Evolutionary conservation across 2,888 invertebrate genomes (phyloP).

Genomic region (Amblyjoppa fuscipennis): DNA sequence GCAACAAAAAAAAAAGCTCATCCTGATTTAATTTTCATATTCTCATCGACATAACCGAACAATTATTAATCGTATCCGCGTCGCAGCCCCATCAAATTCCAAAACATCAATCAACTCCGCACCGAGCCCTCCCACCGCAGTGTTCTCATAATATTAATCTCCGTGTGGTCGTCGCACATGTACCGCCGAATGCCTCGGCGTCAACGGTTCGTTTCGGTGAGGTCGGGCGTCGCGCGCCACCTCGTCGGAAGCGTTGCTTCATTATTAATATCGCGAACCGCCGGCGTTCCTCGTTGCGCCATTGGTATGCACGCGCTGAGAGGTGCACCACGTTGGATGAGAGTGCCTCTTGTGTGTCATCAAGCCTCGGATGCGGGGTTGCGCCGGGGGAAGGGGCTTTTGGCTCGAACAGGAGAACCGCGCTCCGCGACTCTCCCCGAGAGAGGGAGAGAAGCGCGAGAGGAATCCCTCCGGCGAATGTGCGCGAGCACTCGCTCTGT

Average conservation of each 20-base stretch:
- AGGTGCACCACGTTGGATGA: conserved; percentile 36
- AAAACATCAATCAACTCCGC: neutral
- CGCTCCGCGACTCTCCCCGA: neutral
- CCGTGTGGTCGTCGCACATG: neutral
- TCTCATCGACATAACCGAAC: neutral
- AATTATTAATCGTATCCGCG: neutral
- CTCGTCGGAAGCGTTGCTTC: conserved; percentile 50
- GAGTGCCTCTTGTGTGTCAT: conserved; percentile 63
- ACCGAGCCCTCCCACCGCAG: neutral
- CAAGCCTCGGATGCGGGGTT: conserved; percentile 51
- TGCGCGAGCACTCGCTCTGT: neutral
- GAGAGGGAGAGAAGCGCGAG: conserved; percentile 9
- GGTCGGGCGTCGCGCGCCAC: neutral
- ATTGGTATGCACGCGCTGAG: conserved; percentile 5
- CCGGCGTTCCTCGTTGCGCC: conserved; percentile 34
- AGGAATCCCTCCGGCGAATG: conserved; percentile 21
- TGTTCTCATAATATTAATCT: conserved; percentile 8
- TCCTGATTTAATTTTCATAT: neutral
- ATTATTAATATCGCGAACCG: conserved; percentile 63
- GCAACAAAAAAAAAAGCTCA: neutral
- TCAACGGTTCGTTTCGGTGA: neutral
- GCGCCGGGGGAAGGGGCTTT: neutral
- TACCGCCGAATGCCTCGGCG: neutral
- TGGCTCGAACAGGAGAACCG: neutral
- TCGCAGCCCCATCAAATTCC: neutral